Evolutionary conservation across 2,888 invertebrate genomes (phyloP).

Genomic region (Melieria omissa): DNA sequence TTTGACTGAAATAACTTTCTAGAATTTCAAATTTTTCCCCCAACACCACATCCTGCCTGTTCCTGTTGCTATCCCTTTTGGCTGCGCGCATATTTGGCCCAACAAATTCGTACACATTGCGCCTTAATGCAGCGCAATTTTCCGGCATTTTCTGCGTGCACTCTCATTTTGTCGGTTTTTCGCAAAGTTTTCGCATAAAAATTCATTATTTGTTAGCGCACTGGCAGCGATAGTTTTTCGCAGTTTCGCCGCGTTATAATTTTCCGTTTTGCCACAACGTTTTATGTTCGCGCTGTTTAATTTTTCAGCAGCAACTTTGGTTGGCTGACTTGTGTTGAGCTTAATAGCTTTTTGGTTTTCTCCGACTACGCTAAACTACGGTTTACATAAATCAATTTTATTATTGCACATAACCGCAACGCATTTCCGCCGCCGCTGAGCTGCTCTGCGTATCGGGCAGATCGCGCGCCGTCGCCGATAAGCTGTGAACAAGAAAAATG

Average conservation of each 20-base stretch:
- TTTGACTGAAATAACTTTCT: too few relatives aligned
- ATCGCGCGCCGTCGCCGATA: neutral
- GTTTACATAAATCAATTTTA: constrained; percentile 28
- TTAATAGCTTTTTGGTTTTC: neutral
- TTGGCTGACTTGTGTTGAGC: neutral
- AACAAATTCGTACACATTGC: too few relatives aligned
- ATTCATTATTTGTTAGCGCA: constrained; percentile 22
- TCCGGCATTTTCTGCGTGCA: too few relatives aligned
- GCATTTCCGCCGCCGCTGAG: neutral
- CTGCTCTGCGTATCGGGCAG: neutral
- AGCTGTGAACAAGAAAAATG: neutral
- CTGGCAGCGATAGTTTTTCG: constrained; percentile 9
- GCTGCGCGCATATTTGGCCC: too few relatives aligned
- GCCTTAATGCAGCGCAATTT: too few relatives aligned
- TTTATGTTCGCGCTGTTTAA: neutral
- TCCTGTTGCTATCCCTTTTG: too few relatives aligned
- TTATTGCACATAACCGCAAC: neutral
- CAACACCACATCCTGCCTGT: too few relatives aligned
- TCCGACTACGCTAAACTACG: neutral
- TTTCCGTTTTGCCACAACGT: neutral
- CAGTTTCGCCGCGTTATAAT: neutral
- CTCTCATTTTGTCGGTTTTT: neutral
- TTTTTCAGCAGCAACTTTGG: neutral
- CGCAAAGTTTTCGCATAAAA: constrained; percentile 30
- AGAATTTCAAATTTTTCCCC: too few relatives aligned